Base-by-base conservation (phyloP, 2,797 vertebrate genomes). In the Numenius phaeopus region DNA sequence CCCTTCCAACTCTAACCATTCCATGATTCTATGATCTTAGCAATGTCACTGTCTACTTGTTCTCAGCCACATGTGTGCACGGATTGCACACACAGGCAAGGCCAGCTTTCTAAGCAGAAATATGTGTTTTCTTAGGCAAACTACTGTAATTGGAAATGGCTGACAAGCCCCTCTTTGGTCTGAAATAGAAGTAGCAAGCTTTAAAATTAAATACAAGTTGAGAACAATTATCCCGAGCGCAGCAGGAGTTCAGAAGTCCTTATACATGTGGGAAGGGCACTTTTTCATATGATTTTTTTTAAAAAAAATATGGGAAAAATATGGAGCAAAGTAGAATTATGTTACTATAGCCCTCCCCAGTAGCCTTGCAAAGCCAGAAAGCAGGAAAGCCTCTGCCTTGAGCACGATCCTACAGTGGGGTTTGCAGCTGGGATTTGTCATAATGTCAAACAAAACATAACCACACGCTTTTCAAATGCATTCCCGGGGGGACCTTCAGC, bases 171-270 rank as follows among this genome's bases (percentile, higher is more conserved):
- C 23, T 84, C 50, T 62, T 94, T 46, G 61, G 67, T 75, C 87
- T 92, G 71, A 91, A 94, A 94, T 54, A 85, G 67, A 80, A 91
- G 61, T 50, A 94, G 55, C 29, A 61, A 89, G 30, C 11, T 92
- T 85, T 87, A 94, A 94, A 94, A 90, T 90, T 64, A 85, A 95
- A 83, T 59, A 67, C 37, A 92, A 83, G 75, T 85, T 85, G 67
- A 83, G 29, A 91, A 83, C 44, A 85, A 89, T 94, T 80, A 96
- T 86, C 64, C n/a, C 37, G 71, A 82, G 61, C 12, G 1, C 55
- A 89, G 47, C 69, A 94, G 76, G 81, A 92, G 16, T 65, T 80
- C 87, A 92, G 57, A 83, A 87, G 64, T 64, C 40, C 24, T 94
- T 30, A 40, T n/a, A 49, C 49, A 30, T 65, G 14, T 46, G 44